Percentiles rank a stretch among this genome's conserved stretches.
phyloP scores from a whole-genome alignment of 2,113 vertebrate genomes.

The Caloenas nicobarica region DNA sequence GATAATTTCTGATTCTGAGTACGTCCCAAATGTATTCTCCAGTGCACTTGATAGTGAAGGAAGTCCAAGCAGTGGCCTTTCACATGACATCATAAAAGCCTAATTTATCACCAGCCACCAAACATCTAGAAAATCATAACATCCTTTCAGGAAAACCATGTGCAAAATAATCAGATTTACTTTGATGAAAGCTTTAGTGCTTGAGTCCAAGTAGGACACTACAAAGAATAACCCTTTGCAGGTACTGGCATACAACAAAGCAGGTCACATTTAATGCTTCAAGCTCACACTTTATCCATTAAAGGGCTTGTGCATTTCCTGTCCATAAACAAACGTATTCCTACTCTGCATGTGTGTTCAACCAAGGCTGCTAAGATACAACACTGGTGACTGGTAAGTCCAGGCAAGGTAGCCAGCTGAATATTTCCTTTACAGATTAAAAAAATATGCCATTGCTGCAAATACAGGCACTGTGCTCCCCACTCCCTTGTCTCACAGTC shows the following conservation, averaged over 20 bases:
- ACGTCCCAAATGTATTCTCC: slow-evolving; percentile 71
- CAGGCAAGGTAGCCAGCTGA: neutral
- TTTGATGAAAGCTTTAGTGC: slow-evolving; percentile 88
- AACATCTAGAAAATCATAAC: slow-evolving; percentile 98
- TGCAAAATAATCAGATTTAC: slow-evolving; percentile 93
- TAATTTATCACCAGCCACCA: slow-evolving; percentile 92
- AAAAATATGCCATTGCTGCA: neutral
- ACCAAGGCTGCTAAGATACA: neutral
- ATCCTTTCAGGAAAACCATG: slow-evolving; percentile 98
- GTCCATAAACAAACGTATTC: neutral
- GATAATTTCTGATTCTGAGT: slow-evolving; percentile 25
- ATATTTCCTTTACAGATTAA: neutral
- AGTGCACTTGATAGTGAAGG: slow-evolving; percentile 71
- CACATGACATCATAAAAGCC: slow-evolving; percentile 94
- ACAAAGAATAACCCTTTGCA: slow-evolving; percentile 73
- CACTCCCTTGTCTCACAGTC: neutral
- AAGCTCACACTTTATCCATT: neutral
- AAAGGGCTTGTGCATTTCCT: slow-evolving; percentile 12
- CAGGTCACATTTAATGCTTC: neutral
- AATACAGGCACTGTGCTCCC: neutral
- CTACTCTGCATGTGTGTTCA: neutral
- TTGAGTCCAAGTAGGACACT: slow-evolving; percentile 66
- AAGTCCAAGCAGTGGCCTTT: slow-evolving; percentile 85
- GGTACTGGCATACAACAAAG: slow-evolving; percentile 45
- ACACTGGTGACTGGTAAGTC: neutral